These are phyloP conservation scores for Galerucella nymphaeae DNA, from an alignment of 2,888 invertebrate species.

Conservation along the genomic window DNA sequence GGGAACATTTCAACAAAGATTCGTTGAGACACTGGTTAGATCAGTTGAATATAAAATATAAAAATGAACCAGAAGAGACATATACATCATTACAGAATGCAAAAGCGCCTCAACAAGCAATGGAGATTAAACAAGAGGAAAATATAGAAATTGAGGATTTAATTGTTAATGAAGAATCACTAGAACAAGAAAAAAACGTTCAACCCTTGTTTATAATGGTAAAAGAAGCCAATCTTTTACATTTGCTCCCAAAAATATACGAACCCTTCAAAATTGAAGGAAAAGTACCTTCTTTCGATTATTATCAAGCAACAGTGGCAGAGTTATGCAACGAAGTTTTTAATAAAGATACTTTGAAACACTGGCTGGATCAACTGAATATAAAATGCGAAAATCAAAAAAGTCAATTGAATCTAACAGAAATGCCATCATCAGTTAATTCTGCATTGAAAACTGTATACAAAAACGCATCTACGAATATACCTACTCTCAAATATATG, in stretches of 20 bases:
- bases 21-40: background rate
- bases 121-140: background rate
- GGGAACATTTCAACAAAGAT: background rate
- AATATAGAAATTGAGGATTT: background rate
- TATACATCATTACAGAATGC: background rate
- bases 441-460: background rate
- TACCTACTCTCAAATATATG: background rate
- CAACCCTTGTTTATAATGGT: background rate
- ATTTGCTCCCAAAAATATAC: background rate
- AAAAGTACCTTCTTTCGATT: background rate
- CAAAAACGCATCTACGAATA: background rate
- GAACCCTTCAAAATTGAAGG: background rate
- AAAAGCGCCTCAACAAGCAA: background rate
- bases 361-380: background rate
- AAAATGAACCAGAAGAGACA: background rate
- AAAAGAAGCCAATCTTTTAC: background rate
- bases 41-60: slow-evolving; percentile 3
- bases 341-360: background rate
- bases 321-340: background rate
- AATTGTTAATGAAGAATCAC: background rate
- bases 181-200: background rate
- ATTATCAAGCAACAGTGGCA: background rate
- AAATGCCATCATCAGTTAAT: background rate
- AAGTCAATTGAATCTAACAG: background rate
- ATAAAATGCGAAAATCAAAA: background rate